phyloP scores from a whole-genome alignment of 2,888 invertebrate genomes.

The Itoplectis maculator region DNA sequence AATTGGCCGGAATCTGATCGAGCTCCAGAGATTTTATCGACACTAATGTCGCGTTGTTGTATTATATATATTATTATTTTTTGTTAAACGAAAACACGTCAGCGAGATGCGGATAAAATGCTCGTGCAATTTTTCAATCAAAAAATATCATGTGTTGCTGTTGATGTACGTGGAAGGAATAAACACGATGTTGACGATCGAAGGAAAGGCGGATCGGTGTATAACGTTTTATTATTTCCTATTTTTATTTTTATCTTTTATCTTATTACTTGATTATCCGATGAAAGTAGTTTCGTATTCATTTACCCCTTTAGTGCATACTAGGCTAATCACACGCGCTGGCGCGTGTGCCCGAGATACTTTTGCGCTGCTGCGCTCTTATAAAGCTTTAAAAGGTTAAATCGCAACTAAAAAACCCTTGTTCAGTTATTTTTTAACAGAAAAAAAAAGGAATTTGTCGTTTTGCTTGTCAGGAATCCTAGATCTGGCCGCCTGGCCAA shows the following conservation, averaged over 20 bases:
- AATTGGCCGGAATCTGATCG: slow-evolving; percentile 65
- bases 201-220: not conserved
- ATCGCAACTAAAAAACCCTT: too few species aligned
- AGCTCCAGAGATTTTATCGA: slow-evolving; percentile 10
- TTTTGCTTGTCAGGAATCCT: too few species aligned
- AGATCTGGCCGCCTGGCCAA: too few species aligned
- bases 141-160: slow-evolving; percentile 42
- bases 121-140: slow-evolving; percentile 45
- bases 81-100: slow-evolving; percentile 22
- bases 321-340: too few species aligned
- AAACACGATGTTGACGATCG: slow-evolving; percentile 37
- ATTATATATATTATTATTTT: not conserved
- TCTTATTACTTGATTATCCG: too few species aligned
- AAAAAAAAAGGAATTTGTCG: too few species aligned
- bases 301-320: too few species aligned
- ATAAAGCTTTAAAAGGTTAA: too few species aligned
- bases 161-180: slow-evolving; percentile 51
- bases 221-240: not conserved
- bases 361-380: too few species aligned
- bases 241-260: not conserved
- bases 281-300: too few species aligned
- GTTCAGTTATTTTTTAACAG: too few species aligned
- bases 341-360: too few species aligned
- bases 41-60: slow-evolving; percentile 4
- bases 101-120: slow-evolving; percentile 5